Conservation (phyloP, 2,888 invertebrate species). For the Pandemis cinnamomeana region DNA sequence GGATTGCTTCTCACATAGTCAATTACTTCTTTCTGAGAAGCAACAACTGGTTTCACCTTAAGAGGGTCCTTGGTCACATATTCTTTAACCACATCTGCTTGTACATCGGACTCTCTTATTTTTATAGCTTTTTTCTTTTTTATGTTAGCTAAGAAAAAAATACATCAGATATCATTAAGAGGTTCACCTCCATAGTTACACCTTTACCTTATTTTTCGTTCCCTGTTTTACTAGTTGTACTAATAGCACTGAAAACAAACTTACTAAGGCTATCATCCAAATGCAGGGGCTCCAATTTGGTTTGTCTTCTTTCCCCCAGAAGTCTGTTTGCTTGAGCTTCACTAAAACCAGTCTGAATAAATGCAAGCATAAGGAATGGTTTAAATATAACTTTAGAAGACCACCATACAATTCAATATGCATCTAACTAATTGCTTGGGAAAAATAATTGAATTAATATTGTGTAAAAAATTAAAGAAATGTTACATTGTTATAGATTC, state of each 20-base stretch:
- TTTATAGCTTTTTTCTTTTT: constrained; percentile 62
- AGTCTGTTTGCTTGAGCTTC: constrained; percentile 76
- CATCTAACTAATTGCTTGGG: too few species aligned
- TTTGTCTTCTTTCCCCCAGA: constrained; percentile 61
- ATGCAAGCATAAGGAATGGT: constrained; percentile 18
- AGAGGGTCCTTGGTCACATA: constrained; percentile 62
- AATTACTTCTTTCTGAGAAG: constrained; percentile 75
- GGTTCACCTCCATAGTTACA: background rate
- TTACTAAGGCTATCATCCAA: constrained; percentile 52
- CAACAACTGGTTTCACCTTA: constrained; percentile 74
- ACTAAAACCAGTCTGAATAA: constrained; percentile 80
- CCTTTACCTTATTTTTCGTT: too few species aligned
- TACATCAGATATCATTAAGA: background rate
- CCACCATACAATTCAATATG: background rate
- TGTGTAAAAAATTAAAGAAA: too few species aligned
- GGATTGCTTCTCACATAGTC: constrained; percentile 82
- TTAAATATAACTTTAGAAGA: background rate
- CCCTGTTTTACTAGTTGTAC: background rate
- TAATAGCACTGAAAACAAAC: constrained; percentile 4
- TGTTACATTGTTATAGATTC: too few species aligned
- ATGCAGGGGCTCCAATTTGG: constrained; percentile 62
- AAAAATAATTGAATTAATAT: too few species aligned
- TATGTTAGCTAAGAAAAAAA: background rate
- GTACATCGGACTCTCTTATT: constrained; percentile 53
- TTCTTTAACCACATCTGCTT: constrained; percentile 42